phyloP scores from a whole-genome alignment of 2,113 vertebrate species.

The Lepus americanus region DNA sequence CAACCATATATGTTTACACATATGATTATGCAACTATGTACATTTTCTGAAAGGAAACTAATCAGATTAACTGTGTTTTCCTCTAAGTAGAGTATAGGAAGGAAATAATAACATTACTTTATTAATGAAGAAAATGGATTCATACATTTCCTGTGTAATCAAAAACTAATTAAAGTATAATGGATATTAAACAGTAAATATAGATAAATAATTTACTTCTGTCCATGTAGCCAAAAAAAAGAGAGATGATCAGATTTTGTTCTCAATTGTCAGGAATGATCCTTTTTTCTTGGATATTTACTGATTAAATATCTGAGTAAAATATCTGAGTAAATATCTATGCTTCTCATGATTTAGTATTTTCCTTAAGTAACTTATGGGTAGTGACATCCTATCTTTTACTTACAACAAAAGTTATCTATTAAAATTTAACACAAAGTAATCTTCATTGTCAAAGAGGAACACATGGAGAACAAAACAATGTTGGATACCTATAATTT shows the following conservation, averaged over 20 bases:
- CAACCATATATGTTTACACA: not conserved
- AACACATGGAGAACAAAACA: not conserved
- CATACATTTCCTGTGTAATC: slow-evolving; percentile 1
- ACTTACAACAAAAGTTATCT: not conserved
- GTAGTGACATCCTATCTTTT: not conserved
- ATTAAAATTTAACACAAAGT: not conserved
- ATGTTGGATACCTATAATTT: not conserved
- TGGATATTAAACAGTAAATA: not conserved
- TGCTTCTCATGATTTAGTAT: not conserved
- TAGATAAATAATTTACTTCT: not conserved
- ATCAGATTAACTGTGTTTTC: slow-evolving; percentile 47
- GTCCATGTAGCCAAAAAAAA: not conserved
- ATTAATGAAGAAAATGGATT: slow-evolving; percentile 37
- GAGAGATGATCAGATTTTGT: not conserved
- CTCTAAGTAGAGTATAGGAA: not conserved
- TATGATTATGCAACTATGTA: not conserved
- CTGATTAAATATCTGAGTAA: not conserved
- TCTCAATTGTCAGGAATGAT: not conserved
- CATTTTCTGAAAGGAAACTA: slow-evolving; percentile 2
- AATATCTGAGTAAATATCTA: not conserved
- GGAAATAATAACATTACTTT: slow-evolving; percentile 7
- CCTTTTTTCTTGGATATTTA: not conserved
- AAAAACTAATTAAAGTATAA: slow-evolving; percentile 29
- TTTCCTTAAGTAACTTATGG: not conserved
- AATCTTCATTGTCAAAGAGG: not conserved